Conservation (phyloP, 1,140 invertebrate genomes). For the Danaus plexippus region DNA sequence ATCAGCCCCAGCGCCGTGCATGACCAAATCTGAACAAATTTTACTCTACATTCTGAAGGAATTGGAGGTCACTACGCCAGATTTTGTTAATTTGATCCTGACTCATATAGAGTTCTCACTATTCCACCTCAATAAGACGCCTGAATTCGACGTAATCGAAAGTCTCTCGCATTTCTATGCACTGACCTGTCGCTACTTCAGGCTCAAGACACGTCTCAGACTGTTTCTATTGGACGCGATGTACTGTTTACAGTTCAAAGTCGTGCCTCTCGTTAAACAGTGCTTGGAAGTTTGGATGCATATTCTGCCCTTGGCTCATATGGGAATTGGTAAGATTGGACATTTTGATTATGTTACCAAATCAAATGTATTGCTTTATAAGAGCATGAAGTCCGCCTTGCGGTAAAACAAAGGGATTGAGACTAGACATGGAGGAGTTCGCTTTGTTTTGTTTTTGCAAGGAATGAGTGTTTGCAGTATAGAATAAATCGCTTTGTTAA, state of each 20-base stretch:
- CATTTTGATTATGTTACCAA: too few relatives aligned
- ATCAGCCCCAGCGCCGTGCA: conserved; percentile 35
- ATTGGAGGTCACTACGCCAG: conserved; percentile 24
- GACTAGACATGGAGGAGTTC: too few relatives aligned
- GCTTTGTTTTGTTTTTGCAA: too few relatives aligned
- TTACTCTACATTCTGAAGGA: conserved; percentile 46
- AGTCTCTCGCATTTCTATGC: conserved; percentile 61
- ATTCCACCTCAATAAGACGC: conserved; percentile 52
- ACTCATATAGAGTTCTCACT: conserved; percentile 52
- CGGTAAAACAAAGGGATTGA: too few relatives aligned
- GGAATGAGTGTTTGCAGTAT: too few relatives aligned
- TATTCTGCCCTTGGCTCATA: conserved; percentile 52
- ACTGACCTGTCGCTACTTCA: conserved; percentile 49
- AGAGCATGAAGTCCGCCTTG: too few relatives aligned
- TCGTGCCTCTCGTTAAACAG: conserved; percentile 49
- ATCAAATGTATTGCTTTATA: too few relatives aligned
- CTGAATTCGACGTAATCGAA: conserved; percentile 46
- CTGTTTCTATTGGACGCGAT: conserved; percentile 63
- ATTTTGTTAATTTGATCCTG: conserved; percentile 26
- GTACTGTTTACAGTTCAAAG: conserved; percentile 62
- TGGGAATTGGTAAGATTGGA: conserved; percentile 43
- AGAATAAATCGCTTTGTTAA: too few relatives aligned
- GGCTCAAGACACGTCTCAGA: conserved; percentile 45
- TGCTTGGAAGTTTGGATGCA: conserved; percentile 60
- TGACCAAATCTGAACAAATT: conserved; percentile 58